Evolutionary conservation across 2,113 vertebrate genomes (phyloP).

Genomic region (Perognathus longimembris): DNA sequence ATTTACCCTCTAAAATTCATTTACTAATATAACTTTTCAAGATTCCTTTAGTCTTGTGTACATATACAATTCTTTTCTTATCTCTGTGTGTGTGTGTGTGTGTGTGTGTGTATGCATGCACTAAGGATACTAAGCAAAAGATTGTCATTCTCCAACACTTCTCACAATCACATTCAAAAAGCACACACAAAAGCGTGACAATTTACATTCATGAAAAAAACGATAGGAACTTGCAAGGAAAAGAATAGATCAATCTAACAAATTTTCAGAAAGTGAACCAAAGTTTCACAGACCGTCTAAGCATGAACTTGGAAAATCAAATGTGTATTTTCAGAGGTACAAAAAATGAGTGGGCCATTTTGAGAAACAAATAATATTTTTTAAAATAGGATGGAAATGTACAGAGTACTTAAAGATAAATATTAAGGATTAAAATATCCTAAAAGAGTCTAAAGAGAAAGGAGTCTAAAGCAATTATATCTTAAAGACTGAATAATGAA

Average conservation of each 20-base stretch:
- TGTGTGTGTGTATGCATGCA: background rate
- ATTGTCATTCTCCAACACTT: background rate
- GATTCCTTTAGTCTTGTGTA: background rate
- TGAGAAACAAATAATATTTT: background rate
- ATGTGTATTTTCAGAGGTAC: background rate
- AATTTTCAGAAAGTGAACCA: background rate
- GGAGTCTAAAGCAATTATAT: background rate
- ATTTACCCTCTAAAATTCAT: background rate
- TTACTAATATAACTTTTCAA: background rate
- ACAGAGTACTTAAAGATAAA: background rate
- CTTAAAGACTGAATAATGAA: background rate
- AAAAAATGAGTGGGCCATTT: background rate
- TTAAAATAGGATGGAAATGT: background rate
- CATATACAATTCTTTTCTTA: no score
- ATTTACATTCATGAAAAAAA: background rate
- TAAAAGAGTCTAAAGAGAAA: background rate
- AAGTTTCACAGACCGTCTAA: background rate
- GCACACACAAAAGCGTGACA: background rate
- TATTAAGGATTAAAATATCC: no score
- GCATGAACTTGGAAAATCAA: background rate
- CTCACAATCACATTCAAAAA: background rate
- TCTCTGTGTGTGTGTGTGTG: background rate
- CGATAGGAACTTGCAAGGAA: no score
- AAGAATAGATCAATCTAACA: background rate
- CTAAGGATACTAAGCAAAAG: background rate